Evolutionary conservation across 2,888 invertebrate genomes (phyloP), one percentile per base, ranked within the genome.

Genomic region (Arenicola marina): DNA sequence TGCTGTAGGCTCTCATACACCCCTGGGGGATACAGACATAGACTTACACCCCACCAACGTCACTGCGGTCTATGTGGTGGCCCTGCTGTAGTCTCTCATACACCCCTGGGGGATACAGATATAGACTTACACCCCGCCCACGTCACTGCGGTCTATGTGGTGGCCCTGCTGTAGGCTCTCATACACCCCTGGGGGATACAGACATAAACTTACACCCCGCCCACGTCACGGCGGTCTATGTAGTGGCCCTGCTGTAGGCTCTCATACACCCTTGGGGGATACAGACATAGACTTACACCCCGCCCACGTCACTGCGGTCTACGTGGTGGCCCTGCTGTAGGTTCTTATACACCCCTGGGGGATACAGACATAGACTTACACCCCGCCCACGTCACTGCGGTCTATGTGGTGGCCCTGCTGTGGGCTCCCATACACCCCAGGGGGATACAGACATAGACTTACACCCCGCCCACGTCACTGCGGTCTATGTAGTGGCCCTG

Each of bases 401-500:
- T 88, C 87, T 28, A 91, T 83, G 54, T 85, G 84, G 45, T 86
- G 84, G 59, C 87, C 87, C 45, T 85, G 82, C 71, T 89, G 88
- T 51, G 91, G 82, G 1, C 89, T 88, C 63, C 87, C 85, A 68
- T 77, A 81, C 32, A 81, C 75, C 44, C 79, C 81, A n/a, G n/a
- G n/a, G n/a, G n/a, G n/a, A n/a, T n/a, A n/a, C n/a, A n/a, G n/a
- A n/a, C n/a, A n/a, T n/a, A n/a, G n/a, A n/a, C n/a, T n/a, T n/a
- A n/a, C n/a, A n/a, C n/a, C n/a, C 79, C 87, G 67, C 89, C 88
- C 67, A 91, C 87, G 78, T 91, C 90, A 48, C 86, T 84, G 48
- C 84, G 84, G 71, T 88, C 87, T 28, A 91, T 83, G 54, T 85
- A 84, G 45, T 86, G 84, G 59, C 87, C 87, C 45, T 85, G 82